These are phyloP conservation scores for Leptopterna dolabrata DNA, from an alignment of 2,888 invertebrate genomes.

Conservation along the genomic window DNA sequence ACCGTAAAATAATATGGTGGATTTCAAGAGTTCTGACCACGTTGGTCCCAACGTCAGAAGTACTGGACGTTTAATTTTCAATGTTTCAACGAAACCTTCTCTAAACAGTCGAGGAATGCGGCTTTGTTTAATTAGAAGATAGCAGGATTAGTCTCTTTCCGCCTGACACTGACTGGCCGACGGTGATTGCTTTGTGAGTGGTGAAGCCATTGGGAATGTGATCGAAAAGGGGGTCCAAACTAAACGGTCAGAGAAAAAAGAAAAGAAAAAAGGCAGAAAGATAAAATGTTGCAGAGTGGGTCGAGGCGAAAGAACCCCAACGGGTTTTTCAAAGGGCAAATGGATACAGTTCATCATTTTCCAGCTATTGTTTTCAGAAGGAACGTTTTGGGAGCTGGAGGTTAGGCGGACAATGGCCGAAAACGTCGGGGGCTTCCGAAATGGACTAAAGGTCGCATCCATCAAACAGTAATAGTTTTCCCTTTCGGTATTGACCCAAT, in stretches of 20 bases:
- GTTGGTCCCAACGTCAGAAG: no score
- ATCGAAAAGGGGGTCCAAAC: background rate
- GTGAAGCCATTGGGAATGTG: background rate
- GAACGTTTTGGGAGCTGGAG: background rate
- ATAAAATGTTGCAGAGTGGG: background rate
- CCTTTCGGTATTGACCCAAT: background rate
- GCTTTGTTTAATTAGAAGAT: background rate
- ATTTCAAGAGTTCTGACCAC: no score
- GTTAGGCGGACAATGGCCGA: background rate
- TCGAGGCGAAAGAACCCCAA: background rate
- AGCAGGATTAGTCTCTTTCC: background rate
- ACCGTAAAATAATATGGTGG: no score
- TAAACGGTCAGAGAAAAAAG: background rate
- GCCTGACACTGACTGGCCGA: background rate
- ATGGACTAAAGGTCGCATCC: conserved; percentile 38
- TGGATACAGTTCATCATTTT: conserved; percentile 48
- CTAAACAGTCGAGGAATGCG: background rate
- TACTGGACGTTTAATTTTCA: no score
- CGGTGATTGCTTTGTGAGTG: background rate
- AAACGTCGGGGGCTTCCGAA: background rate
- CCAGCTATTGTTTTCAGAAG: conserved; percentile 28
- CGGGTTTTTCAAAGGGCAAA: conserved; percentile 1
- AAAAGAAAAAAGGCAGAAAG: background rate
- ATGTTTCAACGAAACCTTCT: no score
- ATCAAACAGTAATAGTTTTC: conserved; percentile 19